These are phyloP conservation scores for Trachelus troglodyta DNA, from an alignment of 2,888 invertebrate species.

Conservation along the genomic window DNA sequence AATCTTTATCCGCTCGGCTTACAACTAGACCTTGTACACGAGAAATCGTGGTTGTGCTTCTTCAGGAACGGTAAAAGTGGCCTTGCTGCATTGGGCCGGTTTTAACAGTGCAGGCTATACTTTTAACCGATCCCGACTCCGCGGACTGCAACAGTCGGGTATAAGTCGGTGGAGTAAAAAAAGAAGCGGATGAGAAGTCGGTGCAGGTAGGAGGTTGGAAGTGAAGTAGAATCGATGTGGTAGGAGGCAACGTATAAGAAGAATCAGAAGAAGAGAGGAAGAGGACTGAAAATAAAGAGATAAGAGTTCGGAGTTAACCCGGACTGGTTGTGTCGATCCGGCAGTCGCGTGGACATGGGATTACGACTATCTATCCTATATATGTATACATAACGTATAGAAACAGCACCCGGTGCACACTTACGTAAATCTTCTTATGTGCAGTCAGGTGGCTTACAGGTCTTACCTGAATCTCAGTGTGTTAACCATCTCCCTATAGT, in stretches of 20 bases:
- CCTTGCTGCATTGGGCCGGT: background rate
- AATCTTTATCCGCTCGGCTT: background rate
- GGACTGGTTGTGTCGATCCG: constrained; percentile 29
- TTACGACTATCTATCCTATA: constrained; percentile 11
- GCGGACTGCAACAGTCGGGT: background rate
- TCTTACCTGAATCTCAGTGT: background rate
- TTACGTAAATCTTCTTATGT: background rate
- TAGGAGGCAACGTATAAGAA: constrained; percentile 30
- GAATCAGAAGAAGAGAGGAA: constrained; percentile 27
- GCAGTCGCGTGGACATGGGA: constrained; percentile 32
- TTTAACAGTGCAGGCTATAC: background rate
- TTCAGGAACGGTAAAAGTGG: background rate
- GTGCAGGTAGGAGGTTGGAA: background rate
- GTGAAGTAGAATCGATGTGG: background rate
- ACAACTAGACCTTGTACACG: background rate
- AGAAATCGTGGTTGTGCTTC: background rate
- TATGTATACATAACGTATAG: background rate
- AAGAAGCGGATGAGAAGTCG: background rate
- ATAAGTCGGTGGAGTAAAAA: background rate
- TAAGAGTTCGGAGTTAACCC: constrained; percentile 31
- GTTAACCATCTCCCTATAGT: background rate
- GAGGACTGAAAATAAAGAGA: constrained; percentile 26
- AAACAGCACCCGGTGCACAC: background rate
- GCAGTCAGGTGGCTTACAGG: background rate
- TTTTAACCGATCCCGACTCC: background rate